Evolutionary conservation across 2,797 vertebrate species (phyloP).

Genomic region (Sitta carolinensis): DNA sequence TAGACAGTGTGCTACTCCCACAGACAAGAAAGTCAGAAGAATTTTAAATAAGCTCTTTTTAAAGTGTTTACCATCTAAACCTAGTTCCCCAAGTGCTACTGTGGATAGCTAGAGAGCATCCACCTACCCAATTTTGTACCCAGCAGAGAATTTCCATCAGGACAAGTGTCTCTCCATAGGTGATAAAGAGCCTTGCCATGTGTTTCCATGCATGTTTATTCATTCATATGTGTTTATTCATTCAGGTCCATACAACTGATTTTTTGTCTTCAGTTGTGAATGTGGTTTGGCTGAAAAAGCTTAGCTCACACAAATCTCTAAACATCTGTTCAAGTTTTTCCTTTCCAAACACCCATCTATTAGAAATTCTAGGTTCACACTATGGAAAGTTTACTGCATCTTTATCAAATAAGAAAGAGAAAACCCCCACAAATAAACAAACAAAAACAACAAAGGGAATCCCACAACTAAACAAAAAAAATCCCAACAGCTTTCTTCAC

Average conservation of each 20-base stretch:
- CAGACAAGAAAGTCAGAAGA: not conserved
- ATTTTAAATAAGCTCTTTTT: constrained; percentile 12
- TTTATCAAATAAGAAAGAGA: not conserved
- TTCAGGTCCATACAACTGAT: not conserved
- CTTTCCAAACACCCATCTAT: not conserved
- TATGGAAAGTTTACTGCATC: not conserved
- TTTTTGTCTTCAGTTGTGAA: not conserved
- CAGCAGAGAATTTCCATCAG: not conserved
- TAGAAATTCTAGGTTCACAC: not conserved
- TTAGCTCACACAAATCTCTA: not conserved
- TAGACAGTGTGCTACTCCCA: not conserved
- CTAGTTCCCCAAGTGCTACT: not conserved
- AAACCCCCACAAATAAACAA: not conserved
- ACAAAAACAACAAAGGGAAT: not conserved
- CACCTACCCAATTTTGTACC: not conserved
- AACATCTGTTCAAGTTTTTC: constrained; percentile 14
- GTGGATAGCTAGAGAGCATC: not conserved
- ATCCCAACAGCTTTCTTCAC: not conserved
- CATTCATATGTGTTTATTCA: not conserved
- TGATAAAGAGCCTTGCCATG: not conserved
- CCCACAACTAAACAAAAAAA: not conserved
- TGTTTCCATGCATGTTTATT: not conserved
- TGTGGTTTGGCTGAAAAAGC: not conserved
- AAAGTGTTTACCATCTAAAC: not conserved
- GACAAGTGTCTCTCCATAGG: not conserved